Conservation (phyloP, 1,140 invertebrate species). For the Ridgeia piscesae region DNA sequence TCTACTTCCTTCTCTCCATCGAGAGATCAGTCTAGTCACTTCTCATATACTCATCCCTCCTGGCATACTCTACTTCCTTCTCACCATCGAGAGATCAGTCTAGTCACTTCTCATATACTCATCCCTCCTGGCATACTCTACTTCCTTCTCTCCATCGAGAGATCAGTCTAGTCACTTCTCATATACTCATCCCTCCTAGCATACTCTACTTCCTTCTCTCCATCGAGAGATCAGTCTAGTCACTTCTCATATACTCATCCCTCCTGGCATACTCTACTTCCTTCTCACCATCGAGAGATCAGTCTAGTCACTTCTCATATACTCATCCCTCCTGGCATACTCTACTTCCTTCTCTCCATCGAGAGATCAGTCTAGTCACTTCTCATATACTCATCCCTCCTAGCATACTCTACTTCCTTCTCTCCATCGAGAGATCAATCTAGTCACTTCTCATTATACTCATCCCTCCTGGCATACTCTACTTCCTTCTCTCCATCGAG, state of each 20-base stretch:
- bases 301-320: constrained; percentile 43
- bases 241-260: constrained; percentile 63
- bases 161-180: constrained; percentile 37
- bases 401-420: constrained; percentile 66
- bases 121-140: constrained; percentile 76
- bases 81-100: constrained; percentile 58
- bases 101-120: constrained; percentile 57
- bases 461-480: constrained; percentile 75
- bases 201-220: constrained; percentile 67
- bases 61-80: constrained; percentile 66
- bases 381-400: constrained; percentile 72
- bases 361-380: constrained; percentile 46
- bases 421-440: constrained; percentile 58
- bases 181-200: constrained; percentile 74
- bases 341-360: constrained; percentile 65
- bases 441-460: constrained; percentile 58
- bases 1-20: constrained; percentile 65
- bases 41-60: constrained; percentile 72
- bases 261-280: constrained; percentile 73
- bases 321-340: constrained; percentile 75
- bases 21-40: constrained; percentile 46
- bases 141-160: constrained; percentile 61
- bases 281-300: constrained; percentile 61
- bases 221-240: constrained; percentile 49
- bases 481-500: constrained; percentile 61